phyloP scores from a whole-genome alignment of 2,113 vertebrate species.

The Nesogale talazaci region DNA sequence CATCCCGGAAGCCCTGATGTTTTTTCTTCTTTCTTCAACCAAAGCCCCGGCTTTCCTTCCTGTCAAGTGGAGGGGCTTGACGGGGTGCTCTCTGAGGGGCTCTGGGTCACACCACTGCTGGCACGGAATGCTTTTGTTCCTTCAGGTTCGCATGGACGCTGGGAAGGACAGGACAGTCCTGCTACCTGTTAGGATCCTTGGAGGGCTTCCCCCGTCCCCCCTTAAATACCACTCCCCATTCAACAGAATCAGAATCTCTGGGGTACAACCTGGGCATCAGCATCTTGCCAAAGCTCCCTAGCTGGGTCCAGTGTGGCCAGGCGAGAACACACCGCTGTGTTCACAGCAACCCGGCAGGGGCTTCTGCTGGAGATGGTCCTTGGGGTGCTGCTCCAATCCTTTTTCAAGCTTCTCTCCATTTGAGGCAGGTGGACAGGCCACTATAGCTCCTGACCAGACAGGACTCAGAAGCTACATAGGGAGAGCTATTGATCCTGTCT shows the following conservation, averaged over 20 bases:
- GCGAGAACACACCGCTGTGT: fast-evolving
- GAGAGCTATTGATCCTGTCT: not conserved
- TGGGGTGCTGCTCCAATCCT: not conserved
- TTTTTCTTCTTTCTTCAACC: not conserved
- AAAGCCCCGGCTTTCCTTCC: not conserved
- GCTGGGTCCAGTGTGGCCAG: not conserved
- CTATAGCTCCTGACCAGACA: not conserved
- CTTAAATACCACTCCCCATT: not conserved
- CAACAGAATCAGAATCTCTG: not conserved
- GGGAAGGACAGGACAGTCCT: not conserved
- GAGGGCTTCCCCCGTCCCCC: not conserved
- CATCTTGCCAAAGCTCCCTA: not conserved
- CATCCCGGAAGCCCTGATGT: no score
- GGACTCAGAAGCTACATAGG: not conserved
- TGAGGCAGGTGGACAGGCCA: not conserved
- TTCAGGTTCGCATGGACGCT: not conserved
- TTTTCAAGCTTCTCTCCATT: not conserved
- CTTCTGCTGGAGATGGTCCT: not conserved
- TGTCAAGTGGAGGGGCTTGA: not conserved
- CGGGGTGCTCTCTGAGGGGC: not conserved
- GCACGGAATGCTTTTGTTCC: not conserved
- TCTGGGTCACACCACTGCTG: no score
- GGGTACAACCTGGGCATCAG: not conserved
- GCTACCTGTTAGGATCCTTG: fast-evolving
- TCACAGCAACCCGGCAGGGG: not conserved